phyloP scores from a whole-genome alignment of 2,113 vertebrate genomes.

The Hymenochirus boettgeri region DNA sequence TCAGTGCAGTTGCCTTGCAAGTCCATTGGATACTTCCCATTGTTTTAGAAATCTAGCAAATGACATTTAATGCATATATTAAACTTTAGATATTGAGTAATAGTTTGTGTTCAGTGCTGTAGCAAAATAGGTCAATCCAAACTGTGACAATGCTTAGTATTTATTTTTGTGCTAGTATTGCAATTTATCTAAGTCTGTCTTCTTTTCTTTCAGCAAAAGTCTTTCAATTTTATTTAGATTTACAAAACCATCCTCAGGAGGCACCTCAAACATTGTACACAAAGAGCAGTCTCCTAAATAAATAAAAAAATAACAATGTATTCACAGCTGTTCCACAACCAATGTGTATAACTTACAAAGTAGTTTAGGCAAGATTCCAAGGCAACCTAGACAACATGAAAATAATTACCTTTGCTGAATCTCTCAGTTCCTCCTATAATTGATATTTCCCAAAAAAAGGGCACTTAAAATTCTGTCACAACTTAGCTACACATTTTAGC shows the following conservation, averaged over 20 bases:
- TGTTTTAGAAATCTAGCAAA: no score
- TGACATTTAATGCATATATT: no score
- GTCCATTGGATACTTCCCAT: no score
- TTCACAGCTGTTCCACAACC: constrained; percentile 13
- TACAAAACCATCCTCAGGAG: not conserved
- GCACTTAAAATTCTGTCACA: no score
- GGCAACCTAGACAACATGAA: not conserved
- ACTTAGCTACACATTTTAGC: no score
- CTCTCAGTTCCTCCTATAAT: no score
- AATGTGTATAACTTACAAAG: not conserved
- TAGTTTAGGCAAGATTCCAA: not conserved
- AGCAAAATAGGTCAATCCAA: no score
- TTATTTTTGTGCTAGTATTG: not conserved
- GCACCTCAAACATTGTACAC: not conserved
- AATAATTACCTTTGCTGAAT: not conserved
- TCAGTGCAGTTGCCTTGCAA: no score
- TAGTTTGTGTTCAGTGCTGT: no score
- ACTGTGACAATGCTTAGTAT: no score
- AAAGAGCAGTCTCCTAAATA: not conserved
- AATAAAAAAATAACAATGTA: not conserved
- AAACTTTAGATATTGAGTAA: no score
- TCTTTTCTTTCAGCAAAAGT: not conserved
- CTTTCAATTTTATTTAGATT: not conserved
- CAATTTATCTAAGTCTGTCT: not conserved
- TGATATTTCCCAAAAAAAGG: no score